Conservation (phyloP, 2,797 vertebrate genomes). For the Sebastes dallii region DNA sequence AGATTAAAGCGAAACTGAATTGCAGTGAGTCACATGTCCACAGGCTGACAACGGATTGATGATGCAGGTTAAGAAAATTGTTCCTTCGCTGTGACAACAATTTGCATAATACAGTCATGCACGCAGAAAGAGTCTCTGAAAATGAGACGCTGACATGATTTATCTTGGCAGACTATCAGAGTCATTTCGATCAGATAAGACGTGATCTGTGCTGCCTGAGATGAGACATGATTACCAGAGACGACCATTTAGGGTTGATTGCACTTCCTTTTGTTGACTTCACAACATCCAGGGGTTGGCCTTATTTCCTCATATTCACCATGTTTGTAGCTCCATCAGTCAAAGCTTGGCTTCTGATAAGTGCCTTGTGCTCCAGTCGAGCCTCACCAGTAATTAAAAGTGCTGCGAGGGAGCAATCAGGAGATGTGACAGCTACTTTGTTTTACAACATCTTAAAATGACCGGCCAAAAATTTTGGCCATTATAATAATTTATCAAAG, state of each 20-base stretch:
- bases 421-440: conserved; percentile 12
- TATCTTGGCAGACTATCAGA: conserved; percentile 34
- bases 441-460: conserved; percentile 24
- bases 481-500: conserved; percentile 33
- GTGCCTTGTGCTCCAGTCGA: not conserved
- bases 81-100: not conserved
- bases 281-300: conserved; percentile 18
- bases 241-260: conserved; percentile 55
- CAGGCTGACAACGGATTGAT: conserved; percentile 20
- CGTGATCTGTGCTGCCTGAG: conserved; percentile 36
- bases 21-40: conserved; percentile 19
- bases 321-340: conserved; percentile 47
- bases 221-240: conserved; percentile 49
- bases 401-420: conserved; percentile 41
- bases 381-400: conserved; percentile 55
- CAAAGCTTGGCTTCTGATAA: conserved; percentile 34
- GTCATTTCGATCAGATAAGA: conserved; percentile 50
- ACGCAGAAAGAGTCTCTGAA: conserved; percentile 3
- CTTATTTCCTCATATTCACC: conserved; percentile 42
- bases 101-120: conserved; percentile 41
- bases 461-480: not conserved
- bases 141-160: conserved; percentile 43
- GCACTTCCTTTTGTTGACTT: conserved; percentile 58
- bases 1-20: conserved; percentile 14
- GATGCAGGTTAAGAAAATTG: conserved; percentile 16